phyloP scores from a whole-genome alignment of 2,888 invertebrate genomes.

The Ennomos quercinarius region DNA sequence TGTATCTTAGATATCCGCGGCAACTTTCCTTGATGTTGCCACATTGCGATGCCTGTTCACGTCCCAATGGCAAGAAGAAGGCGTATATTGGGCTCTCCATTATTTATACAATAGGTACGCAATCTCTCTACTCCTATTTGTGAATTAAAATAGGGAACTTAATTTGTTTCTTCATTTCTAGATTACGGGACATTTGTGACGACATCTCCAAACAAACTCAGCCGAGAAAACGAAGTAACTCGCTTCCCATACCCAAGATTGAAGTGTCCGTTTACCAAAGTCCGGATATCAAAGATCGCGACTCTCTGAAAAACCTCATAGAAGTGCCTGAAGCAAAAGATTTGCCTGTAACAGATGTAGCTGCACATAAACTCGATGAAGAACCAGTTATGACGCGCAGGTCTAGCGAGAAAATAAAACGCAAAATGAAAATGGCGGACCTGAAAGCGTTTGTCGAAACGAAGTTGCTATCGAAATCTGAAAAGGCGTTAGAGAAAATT shows the following conservation, averaged over 20 bases:
- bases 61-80: slow-evolving; percentile 99
- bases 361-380: slow-evolving; percentile 68
- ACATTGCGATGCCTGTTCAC: slow-evolving; percentile 98
- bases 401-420: slow-evolving; percentile 93
- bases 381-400: slow-evolving; percentile 82
- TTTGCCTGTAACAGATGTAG: slow-evolving; percentile 85
- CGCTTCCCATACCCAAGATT: slow-evolving; percentile 96
- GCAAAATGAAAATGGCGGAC: slow-evolving; percentile 96
- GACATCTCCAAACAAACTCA: slow-evolving; percentile 91
- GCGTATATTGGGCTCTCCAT: slow-evolving; percentile 98
- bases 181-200: slow-evolving; percentile 94
- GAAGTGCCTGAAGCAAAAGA: slow-evolving; percentile 91
- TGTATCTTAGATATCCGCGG: slow-evolving; percentile 88
- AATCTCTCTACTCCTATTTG: neutral
- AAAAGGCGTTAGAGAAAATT: slow-evolving; percentile 95
- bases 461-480: slow-evolving; percentile 95
- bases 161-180: slow-evolving; percentile 53
- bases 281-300: slow-evolving; percentile 88
- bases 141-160: neutral
- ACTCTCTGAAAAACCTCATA: slow-evolving; percentile 90
- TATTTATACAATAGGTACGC: slow-evolving; percentile 94
- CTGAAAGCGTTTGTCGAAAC: slow-evolving; percentile 96
- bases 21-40: slow-evolving; percentile 98
- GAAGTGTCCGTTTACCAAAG: slow-evolving; percentile 94
- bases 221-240: slow-evolving; percentile 95